Evolutionary conservation across 2,888 invertebrate genomes (phyloP), one percentile per base, ranked within the genome.

Genomic region (Poecilobothrus nobilitatus): DNA sequence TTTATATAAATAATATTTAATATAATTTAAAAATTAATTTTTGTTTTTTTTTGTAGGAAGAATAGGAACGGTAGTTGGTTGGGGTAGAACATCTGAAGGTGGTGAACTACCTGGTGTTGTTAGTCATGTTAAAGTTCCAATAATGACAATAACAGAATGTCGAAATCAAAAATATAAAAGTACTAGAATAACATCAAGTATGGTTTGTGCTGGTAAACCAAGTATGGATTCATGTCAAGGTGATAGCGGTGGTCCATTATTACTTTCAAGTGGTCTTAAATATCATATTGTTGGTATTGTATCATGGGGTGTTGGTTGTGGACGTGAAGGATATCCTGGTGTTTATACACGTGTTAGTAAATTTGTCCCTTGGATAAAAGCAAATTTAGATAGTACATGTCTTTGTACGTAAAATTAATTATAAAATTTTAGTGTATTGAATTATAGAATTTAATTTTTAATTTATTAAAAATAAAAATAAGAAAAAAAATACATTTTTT

Each of bases 151-250:
- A 67, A 83, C 84, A 3, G 92, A 94, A 78, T 94, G 94, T 77
- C 84, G 92, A 62, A 89, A 87, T 67, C 90, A 91, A 87, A 94
- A 92, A 81, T 94, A 94, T 77, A 86, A 91, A 70, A 90, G 92
- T 0, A 87, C 89, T 18, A 85, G 93, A 74, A 94, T 94, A 73
- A 93, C 92, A 10, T 84, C 86, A 68, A 92, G 91, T 76, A 94
- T 94, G 94, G 78, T 94, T 70, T 94, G 94, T 78, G 94, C 94
- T 10, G 94, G 94, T 18, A 86, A 87, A 72, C 90, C 91, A 3
- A 86, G 86, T 8, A 89, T 90, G 77, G 94, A 94, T 81, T 93
- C 93, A 0, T 94, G 94, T 76, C 94, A 94, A 81, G 94, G 94
- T 0, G 94, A 94, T 79, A 92, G 92, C 74, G 94, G 94, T 20